phyloP scores from a whole-genome alignment of 2,113 vertebrate genomes.

The Tragelaphus imberbis region DNA sequence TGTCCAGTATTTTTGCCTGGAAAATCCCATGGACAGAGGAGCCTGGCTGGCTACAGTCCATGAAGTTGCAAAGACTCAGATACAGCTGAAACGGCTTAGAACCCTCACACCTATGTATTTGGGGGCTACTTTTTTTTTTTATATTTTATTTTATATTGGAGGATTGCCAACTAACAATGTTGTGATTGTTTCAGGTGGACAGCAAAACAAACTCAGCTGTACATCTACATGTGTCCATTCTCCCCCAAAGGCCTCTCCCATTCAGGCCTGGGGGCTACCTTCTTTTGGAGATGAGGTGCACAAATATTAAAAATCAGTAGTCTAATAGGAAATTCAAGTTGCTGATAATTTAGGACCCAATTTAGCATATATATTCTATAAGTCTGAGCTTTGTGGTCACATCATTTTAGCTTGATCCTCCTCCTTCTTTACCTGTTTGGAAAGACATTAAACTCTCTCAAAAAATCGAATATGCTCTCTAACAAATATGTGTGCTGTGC shows the following conservation, averaged over 20 bases:
- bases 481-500: neutral
- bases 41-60: neutral
- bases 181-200: neutral
- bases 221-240: neutral
- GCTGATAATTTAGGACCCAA: neutral
- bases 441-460: neutral
- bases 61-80: rapidly evolving
- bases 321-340: neutral
- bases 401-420: neutral
- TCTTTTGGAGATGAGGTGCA: neutral
- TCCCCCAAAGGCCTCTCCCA: neutral
- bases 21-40: neutral
- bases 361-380: neutral
- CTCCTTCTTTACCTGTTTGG: neutral
- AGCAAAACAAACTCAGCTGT: neutral
- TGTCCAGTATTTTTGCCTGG: neutral
- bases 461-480: neutral
- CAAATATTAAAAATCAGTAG: neutral
- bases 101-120: neutral
- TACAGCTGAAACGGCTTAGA: neutral
- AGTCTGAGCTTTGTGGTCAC: neutral
- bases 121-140: neutral
- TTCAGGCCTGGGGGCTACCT: neutral
- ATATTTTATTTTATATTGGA: neutral
- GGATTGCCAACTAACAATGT: neutral